These are phyloP conservation scores for Ips typographus DNA, from an alignment of 1,140 invertebrate species.

Conservation along the genomic window DNA sequence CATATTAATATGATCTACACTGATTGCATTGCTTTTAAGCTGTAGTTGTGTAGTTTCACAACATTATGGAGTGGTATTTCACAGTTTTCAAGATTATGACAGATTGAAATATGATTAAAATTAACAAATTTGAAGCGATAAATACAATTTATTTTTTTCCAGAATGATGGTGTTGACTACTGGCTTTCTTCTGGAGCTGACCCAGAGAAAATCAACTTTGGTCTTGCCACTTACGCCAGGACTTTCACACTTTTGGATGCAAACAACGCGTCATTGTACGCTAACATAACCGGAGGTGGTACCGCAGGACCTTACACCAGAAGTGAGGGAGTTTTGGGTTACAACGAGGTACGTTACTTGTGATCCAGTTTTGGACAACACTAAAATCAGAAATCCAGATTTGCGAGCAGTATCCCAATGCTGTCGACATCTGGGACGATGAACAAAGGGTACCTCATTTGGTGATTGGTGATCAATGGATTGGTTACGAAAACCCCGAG, in stretches of 20 bases:
- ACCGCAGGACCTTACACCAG: slow-evolving; percentile 59
- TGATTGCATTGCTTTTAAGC: too few species aligned
- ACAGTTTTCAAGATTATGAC: too few species aligned
- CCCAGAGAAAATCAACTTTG: slow-evolving; percentile 63
- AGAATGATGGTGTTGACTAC: slow-evolving; percentile 42
- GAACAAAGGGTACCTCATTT: slow-evolving; percentile 44
- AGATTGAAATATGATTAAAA: too few species aligned
- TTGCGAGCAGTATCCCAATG: slow-evolving; percentile 49
- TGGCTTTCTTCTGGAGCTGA: slow-evolving; percentile 53
- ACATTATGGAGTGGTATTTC: too few species aligned
- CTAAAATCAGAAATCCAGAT: slow-evolving; percentile 44
- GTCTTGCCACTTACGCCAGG: slow-evolving; percentile 67
- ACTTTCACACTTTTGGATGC: slow-evolving; percentile 60
- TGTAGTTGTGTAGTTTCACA: too few species aligned
- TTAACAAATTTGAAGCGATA: too few species aligned
- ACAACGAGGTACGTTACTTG: slow-evolving; percentile 60
- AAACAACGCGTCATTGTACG: slow-evolving; percentile 57
- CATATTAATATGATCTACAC: too few species aligned
- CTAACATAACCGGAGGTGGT: slow-evolving; percentile 57
- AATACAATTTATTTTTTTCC: not conserved
- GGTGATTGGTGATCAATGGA: slow-evolving; percentile 47
- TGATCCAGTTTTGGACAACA: not conserved
- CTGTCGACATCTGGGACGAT: slow-evolving; percentile 50
- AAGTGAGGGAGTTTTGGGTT: slow-evolving; percentile 62
- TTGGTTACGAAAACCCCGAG: slow-evolving; percentile 48